These are phyloP conservation scores for Zaprionus africanus DNA, from an alignment of 1,140 invertebrate species.

Conservation along the genomic window DNA sequence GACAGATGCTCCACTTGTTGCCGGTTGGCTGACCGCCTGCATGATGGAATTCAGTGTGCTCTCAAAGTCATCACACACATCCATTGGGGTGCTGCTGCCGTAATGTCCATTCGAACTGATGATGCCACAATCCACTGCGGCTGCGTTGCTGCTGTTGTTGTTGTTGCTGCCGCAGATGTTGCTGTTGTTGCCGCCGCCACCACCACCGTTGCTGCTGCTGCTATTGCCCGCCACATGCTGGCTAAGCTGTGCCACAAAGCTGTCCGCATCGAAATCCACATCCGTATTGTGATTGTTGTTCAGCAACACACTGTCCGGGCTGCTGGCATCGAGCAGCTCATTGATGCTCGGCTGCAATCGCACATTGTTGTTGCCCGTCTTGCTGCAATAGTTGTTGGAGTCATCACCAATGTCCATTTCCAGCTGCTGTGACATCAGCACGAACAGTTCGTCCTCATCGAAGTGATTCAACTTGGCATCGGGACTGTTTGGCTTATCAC, in stretches of 20 bases:
- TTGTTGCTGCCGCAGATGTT: conserved; percentile 20
- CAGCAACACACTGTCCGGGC: conserved; percentile 63
- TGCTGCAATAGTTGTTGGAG: conserved; percentile 53
- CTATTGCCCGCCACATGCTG: conserved; percentile 58
- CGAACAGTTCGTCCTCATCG: conserved; percentile 80
- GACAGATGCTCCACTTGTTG: conserved; percentile 34
- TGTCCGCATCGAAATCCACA: conserved; percentile 77
- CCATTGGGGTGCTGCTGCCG: conserved; percentile 72
- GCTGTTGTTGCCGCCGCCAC: conserved; percentile 10
- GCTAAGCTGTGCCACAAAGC: conserved; percentile 75
- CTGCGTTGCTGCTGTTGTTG: conserved; percentile 23
- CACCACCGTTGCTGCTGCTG: conserved; percentile 22
- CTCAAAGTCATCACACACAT: conserved; percentile 83
- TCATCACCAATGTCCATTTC: conserved; percentile 84
- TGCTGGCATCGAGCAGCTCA: conserved; percentile 74
- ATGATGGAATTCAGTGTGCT: conserved; percentile 78
- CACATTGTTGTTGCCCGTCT: conserved; percentile 48
- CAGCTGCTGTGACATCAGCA: conserved; percentile 83
- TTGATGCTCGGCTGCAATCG: conserved; percentile 79
- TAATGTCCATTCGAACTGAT: conserved; percentile 57
- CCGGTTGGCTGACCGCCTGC: conserved; percentile 67
- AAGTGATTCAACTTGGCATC: conserved; percentile 80
- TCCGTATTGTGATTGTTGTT: conserved; percentile 67
- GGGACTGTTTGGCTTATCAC: conserved; percentile 56
- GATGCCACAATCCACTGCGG: conserved; percentile 40